Evolutionary conservation across 2,113 vertebrate species (phyloP).

Genomic region (Pica pica): DNA sequence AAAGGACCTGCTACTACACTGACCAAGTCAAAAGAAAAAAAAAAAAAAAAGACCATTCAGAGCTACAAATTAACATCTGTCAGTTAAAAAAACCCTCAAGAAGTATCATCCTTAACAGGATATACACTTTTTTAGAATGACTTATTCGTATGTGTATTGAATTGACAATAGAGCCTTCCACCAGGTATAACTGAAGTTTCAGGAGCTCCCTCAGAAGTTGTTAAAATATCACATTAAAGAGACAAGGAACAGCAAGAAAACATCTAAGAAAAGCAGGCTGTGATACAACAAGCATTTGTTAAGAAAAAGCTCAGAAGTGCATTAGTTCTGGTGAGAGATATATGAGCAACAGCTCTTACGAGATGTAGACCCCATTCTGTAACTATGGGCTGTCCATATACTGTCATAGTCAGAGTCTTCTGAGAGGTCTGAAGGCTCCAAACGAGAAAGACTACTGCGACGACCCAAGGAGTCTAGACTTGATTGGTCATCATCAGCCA

Average conservation of each 20-base stretch:
- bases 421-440: constrained; percentile 95
- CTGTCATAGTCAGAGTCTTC: constrained; percentile 99
- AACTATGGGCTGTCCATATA: constrained; percentile 99
- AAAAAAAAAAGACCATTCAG: not conserved
- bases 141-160: not conserved
- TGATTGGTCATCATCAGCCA: constrained; percentile 95
- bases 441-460: constrained; percentile 95
- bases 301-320: constrained; percentile 83
- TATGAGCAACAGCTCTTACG: constrained; percentile 98
- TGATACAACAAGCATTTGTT: constrained; percentile 85
- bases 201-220: constrained; percentile 72
- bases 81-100: constrained; percentile 38
- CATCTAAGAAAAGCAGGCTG: constrained; percentile 85
- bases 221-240: constrained; percentile 82
- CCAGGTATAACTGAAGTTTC: constrained; percentile 66
- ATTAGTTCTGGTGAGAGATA: constrained; percentile 99
- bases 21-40: constrained; percentile 20
- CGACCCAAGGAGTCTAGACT: constrained; percentile 91
- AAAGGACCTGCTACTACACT: constrained; percentile 56
- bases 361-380: constrained; percentile 96
- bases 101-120: constrained; percentile 46
- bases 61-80: constrained; percentile 48
- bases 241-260: constrained; percentile 87
- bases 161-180: constrained; percentile 61
- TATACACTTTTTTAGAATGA: constrained; percentile 24